Base-by-base conservation (phyloP, 2,113 vertebrate species). In the Malurus elegans region DNA sequence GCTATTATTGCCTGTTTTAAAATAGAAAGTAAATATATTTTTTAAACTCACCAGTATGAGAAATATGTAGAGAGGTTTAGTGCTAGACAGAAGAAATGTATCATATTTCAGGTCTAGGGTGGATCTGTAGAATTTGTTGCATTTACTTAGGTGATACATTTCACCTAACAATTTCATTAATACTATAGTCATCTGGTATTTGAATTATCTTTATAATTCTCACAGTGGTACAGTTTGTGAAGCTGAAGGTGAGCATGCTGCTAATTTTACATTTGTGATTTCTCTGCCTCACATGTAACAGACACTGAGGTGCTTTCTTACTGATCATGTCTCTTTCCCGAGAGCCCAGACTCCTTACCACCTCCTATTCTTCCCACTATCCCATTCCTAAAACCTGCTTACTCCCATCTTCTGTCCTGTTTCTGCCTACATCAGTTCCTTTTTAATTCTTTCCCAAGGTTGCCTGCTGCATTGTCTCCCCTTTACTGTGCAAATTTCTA, bases 1-100 rank as follows among this genome's bases (percentile, higher is more conserved):
- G 69, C 96, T 95, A 89, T 84, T 84, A 72, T 38, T 92, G 58
- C 44, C 42, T 92, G 23, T 86, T 97, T 95, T 53, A 95, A 92
- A 42, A 66, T 47, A 70, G 92, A 95, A 94, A 75, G 14, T 34
- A 94, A 90, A 83, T 64, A 51, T 12, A 47, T 48, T 80, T 96
- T 82, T 51, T 10, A 48, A 92, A 83, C 91, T 79, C 74, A 62
- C 31, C 8, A 38, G n/a, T 66, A 24, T n/a, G 66, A 94, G 80
- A 95, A 67, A 53, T 74, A 76, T 36, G 71, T 72, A 90, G 61
- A 50, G 64, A 25, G 6, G 2, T 25, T 69, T 82, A 90, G 47
- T 81, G 31, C 20, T 60, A 88, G 71, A 23, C n/a, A 64, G 23
- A 51, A 66, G 29, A 89, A 72, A 72, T 67, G 31, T 54, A 8